Evolutionary conservation across 2,797 vertebrate genomes (phyloP).

Genomic region (Anguilla anguilla): DNA sequence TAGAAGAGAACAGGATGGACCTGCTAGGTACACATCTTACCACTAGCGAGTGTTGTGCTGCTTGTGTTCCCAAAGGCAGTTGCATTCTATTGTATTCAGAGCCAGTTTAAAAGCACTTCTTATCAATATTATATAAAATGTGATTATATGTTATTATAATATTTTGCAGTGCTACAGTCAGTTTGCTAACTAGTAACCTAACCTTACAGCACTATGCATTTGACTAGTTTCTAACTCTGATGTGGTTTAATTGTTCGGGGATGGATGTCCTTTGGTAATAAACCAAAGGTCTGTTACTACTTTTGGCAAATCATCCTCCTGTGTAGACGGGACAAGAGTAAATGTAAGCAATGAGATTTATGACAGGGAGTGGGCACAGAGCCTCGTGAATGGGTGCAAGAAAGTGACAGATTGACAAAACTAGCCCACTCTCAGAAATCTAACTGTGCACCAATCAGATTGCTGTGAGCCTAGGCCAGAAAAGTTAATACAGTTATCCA

Average conservation of each 20-base stretch:
- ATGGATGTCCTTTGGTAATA: background rate
- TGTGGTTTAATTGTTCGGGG: background rate
- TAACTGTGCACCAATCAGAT: background rate
- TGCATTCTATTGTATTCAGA: background rate
- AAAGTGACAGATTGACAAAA: background rate
- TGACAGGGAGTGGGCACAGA: background rate
- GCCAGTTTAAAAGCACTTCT: background rate
- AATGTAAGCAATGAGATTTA: background rate
- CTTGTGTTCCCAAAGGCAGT: background rate
- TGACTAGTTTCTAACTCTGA: background rate
- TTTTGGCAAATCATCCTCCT: background rate
- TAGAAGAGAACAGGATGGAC: conserved; percentile 87
- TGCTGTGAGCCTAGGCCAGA: background rate
- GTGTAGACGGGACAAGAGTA: background rate
- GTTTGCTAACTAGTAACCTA: background rate
- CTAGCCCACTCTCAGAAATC: background rate
- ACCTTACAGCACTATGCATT: background rate
- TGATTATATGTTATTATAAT: background rate
- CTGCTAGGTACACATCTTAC: conserved; percentile 77
- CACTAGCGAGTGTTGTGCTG: background rate
- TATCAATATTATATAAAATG: background rate
- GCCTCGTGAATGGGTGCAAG: background rate
- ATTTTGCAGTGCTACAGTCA: background rate
- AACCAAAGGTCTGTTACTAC: background rate
- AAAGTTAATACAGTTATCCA: background rate